These are phyloP conservation scores for Catonia carolina DNA, from an alignment of 2,888 invertebrate genomes.

Conservation along the genomic window DNA sequence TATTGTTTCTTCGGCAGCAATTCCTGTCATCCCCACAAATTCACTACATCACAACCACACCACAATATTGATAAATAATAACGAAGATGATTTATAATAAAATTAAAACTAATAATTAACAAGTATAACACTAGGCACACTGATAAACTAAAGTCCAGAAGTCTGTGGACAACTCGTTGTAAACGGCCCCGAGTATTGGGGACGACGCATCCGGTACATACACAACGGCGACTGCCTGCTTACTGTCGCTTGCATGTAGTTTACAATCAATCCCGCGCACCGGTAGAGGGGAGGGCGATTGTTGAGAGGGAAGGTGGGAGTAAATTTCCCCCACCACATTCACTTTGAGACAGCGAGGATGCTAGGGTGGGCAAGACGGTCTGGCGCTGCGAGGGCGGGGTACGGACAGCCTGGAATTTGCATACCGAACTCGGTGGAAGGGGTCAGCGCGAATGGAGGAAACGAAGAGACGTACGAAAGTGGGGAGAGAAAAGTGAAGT, in stretches of 20 bases:
- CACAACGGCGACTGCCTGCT: constrained; percentile 20
- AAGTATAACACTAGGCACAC: too few relatives aligned
- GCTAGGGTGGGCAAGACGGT: constrained; percentile 14
- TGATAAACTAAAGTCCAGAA: too few relatives aligned
- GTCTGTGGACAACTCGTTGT: background rate
- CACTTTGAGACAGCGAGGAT: too few relatives aligned
- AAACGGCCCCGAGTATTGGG: background rate
- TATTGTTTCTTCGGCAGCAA: too few relatives aligned
- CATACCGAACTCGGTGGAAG: constrained; percentile 18
- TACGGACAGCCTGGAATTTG: background rate
- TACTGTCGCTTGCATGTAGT: constrained; percentile 15
- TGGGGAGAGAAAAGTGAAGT: constrained; percentile 23
- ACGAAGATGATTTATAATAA: too few relatives aligned
- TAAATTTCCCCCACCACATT: constrained; percentile 16
- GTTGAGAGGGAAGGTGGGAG: constrained; percentile 2
- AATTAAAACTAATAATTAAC: too few relatives aligned
- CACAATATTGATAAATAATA: constrained; percentile 7
- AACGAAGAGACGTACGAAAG: constrained; percentile 3
- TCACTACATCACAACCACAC: constrained; percentile 3
- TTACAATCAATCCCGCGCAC: background rate
- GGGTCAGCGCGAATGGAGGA: constrained; percentile 15
- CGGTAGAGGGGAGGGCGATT: constrained; percentile 9
- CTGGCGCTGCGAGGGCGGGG: constrained; percentile 18
- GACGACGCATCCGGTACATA: background rate
- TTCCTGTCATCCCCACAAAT: too few relatives aligned